phyloP scores from a whole-genome alignment of 1,140 invertebrate genomes.

The Sycophaga agraensis region DNA sequence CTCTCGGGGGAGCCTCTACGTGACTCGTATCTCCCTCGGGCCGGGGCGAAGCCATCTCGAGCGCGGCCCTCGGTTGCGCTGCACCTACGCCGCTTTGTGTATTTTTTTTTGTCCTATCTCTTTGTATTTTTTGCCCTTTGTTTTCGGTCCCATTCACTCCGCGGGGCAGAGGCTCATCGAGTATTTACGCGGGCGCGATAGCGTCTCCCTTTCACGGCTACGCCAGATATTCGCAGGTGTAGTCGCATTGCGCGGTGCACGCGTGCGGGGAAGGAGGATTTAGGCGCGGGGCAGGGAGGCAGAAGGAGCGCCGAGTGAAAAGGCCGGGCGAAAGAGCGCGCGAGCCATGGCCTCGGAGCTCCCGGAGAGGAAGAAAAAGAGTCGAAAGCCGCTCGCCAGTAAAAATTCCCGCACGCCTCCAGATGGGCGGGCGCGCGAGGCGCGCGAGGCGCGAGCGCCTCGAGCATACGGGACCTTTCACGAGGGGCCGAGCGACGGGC shows the following conservation, averaged over 20 bases:
- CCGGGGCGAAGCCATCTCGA: no score
- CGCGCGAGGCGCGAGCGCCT: not conserved
- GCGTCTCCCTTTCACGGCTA: not conserved
- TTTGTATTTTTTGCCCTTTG: not conserved
- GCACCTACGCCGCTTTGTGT: not conserved
- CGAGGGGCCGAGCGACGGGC: no score
- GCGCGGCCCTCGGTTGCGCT: no score
- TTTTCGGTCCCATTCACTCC: not conserved
- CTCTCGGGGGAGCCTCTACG: no score
- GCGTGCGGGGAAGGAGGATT: no score
- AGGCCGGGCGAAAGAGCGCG: no score
- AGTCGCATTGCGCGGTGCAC: no score
- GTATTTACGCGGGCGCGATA: not conserved
- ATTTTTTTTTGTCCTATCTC: not conserved
- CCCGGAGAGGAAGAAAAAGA: slow-evolving; percentile 9
- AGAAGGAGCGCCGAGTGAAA: no score
- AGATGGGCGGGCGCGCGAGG: not conserved
- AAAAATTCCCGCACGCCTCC: not conserved
- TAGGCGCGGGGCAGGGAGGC: no score
- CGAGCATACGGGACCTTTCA: not conserved
- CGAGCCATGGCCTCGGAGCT: no score
- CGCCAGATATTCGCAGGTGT: not conserved
- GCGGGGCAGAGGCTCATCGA: not conserved
- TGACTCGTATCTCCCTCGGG: no score
- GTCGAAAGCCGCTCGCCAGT: not conserved